Evolutionary conservation across 1,140 invertebrate species (phyloP), one percentile per base, ranked within the genome.

Genomic region (Philopotamus ludificatus): DNA sequence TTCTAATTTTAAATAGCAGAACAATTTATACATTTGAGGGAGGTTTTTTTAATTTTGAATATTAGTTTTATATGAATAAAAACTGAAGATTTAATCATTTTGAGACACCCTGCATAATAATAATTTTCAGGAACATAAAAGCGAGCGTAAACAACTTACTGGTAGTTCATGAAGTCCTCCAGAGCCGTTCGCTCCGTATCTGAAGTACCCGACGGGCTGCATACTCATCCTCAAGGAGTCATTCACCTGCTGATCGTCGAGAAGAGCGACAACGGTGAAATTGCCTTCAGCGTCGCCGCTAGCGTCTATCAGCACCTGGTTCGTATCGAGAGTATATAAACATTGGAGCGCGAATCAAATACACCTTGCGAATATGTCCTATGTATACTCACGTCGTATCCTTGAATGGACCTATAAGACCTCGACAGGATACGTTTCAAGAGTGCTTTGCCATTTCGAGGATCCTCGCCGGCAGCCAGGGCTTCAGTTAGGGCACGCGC

Each of bases 281-380:
- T 95, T 95, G 1, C 93, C 93, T 73, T 94, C 91, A 0, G 94
- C 92, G 74, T 96, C 92, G 1, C 93, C 93, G 73, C 92, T 91
- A 2, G 83, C 84, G 73, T 95, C 92, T 66, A 96, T 94, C 63
- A 87, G 86, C 0, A 93, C 89, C 84, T 91, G 61, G 7, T 20
- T 21, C 15, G 1, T 12, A n/a, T n/a, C 2, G n/a, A 15, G n/a
- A 23, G 28, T 8, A 22, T 51, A 50, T 25, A 42, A 4, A 16
- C 15, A 21, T 23, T 3, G 9, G 20, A 23, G 25, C 25, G 8
- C 15, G 20, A 26, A 8, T 53, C 42, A 39, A 39, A 7, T 34
- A n/a, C 61, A 34, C 3, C 45, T 4, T 65, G n/a, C 16, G 4
- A 15, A 10, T 47, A 39, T 39, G n/a, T 39, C 34, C 7, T 39